Base-by-base conservation (phyloP, 2,888 invertebrate genomes). In the Drosophila multiciliata region DNA sequence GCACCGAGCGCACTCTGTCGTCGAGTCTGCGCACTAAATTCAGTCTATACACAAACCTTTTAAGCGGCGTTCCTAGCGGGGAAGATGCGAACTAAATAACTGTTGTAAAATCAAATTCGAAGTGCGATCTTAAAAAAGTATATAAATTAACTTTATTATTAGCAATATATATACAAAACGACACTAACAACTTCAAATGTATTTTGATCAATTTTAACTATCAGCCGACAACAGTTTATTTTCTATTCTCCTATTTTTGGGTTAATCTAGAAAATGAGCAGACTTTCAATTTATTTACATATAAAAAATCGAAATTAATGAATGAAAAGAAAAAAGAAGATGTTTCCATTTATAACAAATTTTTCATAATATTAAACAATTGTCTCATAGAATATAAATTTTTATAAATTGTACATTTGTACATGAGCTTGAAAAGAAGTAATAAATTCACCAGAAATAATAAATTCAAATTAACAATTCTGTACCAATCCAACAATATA, bases 41-140 rank as follows among this genome's bases (percentile, higher is more conserved):
- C 23, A 84, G 80, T 72, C 78, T 71, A 58, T 78, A 61, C 85
- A 87, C 87, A 66, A 84, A 85, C 84, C 84, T n/a, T 8, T 7
- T 55, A n/a, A 17, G 15, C 36, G 33, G 38, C 60, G 62, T 71
- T 53, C 68, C 87, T 80, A 66, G 75, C 87, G 87, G 78, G 50
- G 50, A 75, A 68, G 54, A 55, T 45, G 15, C 38, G 82, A 73
- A 84, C 80, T 84, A 78, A 54, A 58, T 63, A 63, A 57, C 66
- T 50, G 59, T 50, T 17, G 48, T 49, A 8, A 36, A 52, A 26
- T 33, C 33, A 20, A 58, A 15, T 40, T 36, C 23, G 5, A n/a
- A 40, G 17, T 38, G 20, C 17, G 29, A 58, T 33, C 15, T 12
- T 35, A 8, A 35, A 17, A 50, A 17, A 7, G 32, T 15, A 33